phyloP scores from a whole-genome alignment of 2,797 vertebrate species.

The Enoplosus armatus region DNA sequence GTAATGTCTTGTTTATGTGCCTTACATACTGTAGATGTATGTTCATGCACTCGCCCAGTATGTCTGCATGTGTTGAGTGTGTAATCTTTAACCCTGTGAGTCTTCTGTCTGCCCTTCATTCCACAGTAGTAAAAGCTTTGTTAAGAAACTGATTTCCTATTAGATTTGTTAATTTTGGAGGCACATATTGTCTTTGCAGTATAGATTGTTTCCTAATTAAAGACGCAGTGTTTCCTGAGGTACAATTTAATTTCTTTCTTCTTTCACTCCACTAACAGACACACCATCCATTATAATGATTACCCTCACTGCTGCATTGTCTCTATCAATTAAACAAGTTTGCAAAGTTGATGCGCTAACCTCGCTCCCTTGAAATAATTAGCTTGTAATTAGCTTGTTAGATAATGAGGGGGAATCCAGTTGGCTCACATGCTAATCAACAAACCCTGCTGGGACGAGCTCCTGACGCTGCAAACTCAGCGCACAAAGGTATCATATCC shows the following conservation, averaged over 20 bases:
- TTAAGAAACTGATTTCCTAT: slow-evolving; percentile 5
- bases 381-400: slow-evolving; percentile 64
- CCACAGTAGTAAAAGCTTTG: neutral
- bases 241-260: slow-evolving; percentile 27
- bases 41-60: neutral
- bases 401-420: slow-evolving; percentile 66
- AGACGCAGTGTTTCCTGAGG: slow-evolving; percentile 13
- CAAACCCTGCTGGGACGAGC: slow-evolving; percentile 45
- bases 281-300: slow-evolving; percentile 39
- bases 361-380: slow-evolving; percentile 58
- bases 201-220: slow-evolving; percentile 52
- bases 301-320: slow-evolving; percentile 39
- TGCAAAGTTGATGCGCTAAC: slow-evolving; percentile 43
- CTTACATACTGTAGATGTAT: neutral
- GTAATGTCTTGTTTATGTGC: neutral
- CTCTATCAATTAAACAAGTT: slow-evolving; percentile 63
- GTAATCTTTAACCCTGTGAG: neutral
- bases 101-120: neutral
- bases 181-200: slow-evolving; percentile 10
- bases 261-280: slow-evolving; percentile 20
- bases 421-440: slow-evolving; percentile 60
- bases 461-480: slow-evolving; percentile 24
- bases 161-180: neutral
- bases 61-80: neutral
- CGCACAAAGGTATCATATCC: slow-evolving; percentile 35